Evolutionary conservation across 2,113 vertebrate species (phyloP), one percentile per base, ranked within the genome.

Genomic region (Salvelinus fontinalis): DNA sequence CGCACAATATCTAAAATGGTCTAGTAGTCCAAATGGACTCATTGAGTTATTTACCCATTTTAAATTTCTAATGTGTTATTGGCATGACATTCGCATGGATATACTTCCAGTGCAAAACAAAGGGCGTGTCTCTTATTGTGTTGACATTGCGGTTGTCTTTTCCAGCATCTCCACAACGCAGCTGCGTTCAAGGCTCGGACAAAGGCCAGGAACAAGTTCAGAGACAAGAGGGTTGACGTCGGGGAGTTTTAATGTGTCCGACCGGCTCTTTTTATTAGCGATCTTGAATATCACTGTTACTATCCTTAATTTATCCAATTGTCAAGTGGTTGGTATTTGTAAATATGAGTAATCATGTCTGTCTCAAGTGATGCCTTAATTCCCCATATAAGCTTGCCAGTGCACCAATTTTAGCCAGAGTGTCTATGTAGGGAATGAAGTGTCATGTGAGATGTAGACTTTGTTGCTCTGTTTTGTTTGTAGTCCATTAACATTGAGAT

Each of bases 181-280:
- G 98, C 98, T 75, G 96, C 96, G 2, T 99, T 99, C 92, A 99
- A 99, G 90, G 97, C 97, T 76, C 94, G 97, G 87, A 99, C 98
- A 73, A 99, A 99, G 90, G 97, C 97, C 81, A 95, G 97, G 86
- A 99, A 93, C 94, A 97, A 98, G 93, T 96, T 96, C 79, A 95
- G 97, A 79, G 98, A 99, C 92, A 99, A 99, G 92, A 95, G 98
- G 89, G 92, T 96, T 84, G 98, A 99, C 0, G 94, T 99, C 71
- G 97, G 96, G 27, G 97, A 98, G 85, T 97, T 97, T 90, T 20
- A 22, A 18, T 34, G 49, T 8, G 64, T 75, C 39, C 49, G 39
- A 49, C 59, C 71, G 67, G 31, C 57, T 59, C 20, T 70, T 44
- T 34, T 89, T 86, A 34, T 44, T 44, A 7, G 9, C 24, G 1